Conservation (phyloP, 2,888 invertebrate species). For the Phengaris alcon region DNA sequence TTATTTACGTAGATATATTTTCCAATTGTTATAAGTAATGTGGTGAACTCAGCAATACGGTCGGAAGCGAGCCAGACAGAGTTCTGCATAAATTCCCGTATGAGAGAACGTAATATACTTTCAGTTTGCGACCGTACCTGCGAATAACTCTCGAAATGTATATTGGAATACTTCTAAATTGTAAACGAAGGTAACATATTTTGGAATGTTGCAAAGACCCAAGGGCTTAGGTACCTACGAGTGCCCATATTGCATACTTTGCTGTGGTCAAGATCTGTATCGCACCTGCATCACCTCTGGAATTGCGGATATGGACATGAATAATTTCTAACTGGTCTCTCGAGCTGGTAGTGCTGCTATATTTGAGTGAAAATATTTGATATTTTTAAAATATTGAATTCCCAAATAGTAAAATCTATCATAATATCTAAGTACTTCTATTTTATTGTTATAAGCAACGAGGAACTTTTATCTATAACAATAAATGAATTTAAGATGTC, state of each 20-base stretch:
- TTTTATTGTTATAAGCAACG: background rate
- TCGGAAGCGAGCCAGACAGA: constrained; percentile 2
- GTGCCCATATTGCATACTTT: background rate
- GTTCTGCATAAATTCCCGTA: constrained; percentile 10
- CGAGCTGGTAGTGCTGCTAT: too few relatives aligned
- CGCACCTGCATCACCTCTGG: background rate
- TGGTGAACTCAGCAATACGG: constrained; percentile 8
- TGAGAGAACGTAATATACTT: background rate
- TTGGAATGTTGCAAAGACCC: constrained; percentile 10
- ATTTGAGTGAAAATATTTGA: too few relatives aligned
- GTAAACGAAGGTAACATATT: constrained; percentile 1
- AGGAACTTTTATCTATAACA: background rate
- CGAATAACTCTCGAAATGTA: constrained; percentile 5
- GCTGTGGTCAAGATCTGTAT: background rate
- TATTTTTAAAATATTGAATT: too few relatives aligned
- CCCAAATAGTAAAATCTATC: too few relatives aligned
- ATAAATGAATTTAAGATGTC: too few relatives aligned
- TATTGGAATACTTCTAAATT: constrained; percentile 10
- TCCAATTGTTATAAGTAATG: constrained; percentile 6
- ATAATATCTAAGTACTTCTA: background rate
- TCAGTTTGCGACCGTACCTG: constrained; percentile 4
- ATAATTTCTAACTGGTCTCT: background rate
- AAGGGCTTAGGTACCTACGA: background rate
- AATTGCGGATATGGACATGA: background rate
- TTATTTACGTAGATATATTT: background rate